These are phyloP conservation scores for Leuciscus idus DNA, from an alignment of 2,113 vertebrate genomes.

Conservation along the genomic window DNA sequence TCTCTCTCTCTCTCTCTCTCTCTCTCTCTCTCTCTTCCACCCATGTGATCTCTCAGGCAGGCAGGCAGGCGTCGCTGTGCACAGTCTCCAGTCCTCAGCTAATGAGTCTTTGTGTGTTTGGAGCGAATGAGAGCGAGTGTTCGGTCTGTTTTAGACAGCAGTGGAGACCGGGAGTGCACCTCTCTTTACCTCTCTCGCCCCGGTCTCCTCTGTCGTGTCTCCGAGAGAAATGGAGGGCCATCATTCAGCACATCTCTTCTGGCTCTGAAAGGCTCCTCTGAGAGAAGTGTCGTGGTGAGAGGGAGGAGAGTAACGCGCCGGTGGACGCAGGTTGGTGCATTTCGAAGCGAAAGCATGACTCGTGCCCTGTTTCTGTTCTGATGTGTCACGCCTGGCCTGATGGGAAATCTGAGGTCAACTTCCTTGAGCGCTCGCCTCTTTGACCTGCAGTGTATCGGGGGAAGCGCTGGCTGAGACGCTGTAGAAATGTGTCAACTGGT, in stretches of 20 bases:
- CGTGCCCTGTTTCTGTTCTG: constrained; percentile 55
- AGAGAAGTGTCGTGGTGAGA: no score
- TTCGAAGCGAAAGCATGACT: constrained; percentile 62
- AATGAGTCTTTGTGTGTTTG: constrained; percentile 97
- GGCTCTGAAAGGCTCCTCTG: constrained; percentile 29
- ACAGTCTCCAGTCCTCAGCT: constrained; percentile 89
- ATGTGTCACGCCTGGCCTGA: constrained; percentile 64
- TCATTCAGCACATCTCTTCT: constrained; percentile 47
- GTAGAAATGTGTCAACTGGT: neutral
- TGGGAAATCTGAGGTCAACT: constrained; percentile 11
- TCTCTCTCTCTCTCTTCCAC: constrained; percentile 32
- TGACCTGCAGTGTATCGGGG: no score
- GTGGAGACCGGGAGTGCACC: constrained; percentile 81
- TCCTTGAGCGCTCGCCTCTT: neutral
- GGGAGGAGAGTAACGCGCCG: constrained; percentile 17
- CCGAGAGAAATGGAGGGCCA: constrained; percentile 49
- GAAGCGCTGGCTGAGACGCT: neutral
- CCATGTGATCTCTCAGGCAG: constrained; percentile 54
- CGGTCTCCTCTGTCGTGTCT: neutral
- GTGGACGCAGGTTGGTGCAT: constrained; percentile 55
- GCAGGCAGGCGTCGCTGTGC: constrained; percentile 52
- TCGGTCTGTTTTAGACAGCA: constrained; percentile 68
- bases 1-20: constrained; percentile 59
- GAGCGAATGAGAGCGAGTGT: constrained; percentile 44
- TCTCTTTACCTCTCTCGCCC: constrained; percentile 58